A percentile compares a stretch with the other conserved stretches of the same genome.
phyloP scores from a whole-genome alignment of 2,888 invertebrate genomes.

The Stenichneumon culpator region DNA sequence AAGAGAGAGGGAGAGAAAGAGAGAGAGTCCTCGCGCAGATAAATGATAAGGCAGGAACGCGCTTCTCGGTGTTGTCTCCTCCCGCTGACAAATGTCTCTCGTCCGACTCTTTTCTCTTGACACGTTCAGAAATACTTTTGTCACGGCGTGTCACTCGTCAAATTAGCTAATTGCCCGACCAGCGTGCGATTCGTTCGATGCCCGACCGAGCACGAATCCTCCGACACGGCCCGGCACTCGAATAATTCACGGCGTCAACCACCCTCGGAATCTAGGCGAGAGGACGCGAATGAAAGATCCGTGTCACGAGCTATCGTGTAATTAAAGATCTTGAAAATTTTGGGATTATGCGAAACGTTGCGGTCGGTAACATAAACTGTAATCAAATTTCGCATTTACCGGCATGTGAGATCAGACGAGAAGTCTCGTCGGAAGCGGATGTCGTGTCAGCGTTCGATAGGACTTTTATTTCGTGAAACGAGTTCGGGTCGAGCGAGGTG shows the following conservation, averaged over 20 bases:
- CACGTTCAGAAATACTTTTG: constrained; percentile 34
- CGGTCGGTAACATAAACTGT: too few species aligned
- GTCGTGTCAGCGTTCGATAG: too few species aligned
- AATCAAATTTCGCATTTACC: too few species aligned
- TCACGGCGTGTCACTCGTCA: constrained; percentile 38
- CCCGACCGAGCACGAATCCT: neutral
- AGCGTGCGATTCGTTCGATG: neutral
- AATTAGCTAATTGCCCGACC: constrained; percentile 25
- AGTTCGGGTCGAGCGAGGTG: too few species aligned
- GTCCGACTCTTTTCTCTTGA: constrained; percentile 29
- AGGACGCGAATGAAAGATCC: too few species aligned
- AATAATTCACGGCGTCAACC: neutral
- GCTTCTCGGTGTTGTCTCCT: constrained; percentile 1
- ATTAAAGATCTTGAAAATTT: too few species aligned
- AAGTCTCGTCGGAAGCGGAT: too few species aligned
- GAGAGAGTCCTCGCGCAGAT: constrained; percentile 41
- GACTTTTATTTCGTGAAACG: too few species aligned
- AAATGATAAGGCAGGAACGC: constrained; percentile 54
- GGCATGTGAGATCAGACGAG: too few species aligned
- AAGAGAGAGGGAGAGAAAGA: neutral
- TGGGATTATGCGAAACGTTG: too few species aligned
- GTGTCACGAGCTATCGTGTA: too few species aligned
- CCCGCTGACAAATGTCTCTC: constrained; percentile 22
- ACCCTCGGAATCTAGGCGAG: neutral
- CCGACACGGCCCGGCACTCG: neutral